Evolutionary conservation across 2,797 vertebrate species (phyloP).

Genomic region (Pogonophryne albipinna): DNA sequence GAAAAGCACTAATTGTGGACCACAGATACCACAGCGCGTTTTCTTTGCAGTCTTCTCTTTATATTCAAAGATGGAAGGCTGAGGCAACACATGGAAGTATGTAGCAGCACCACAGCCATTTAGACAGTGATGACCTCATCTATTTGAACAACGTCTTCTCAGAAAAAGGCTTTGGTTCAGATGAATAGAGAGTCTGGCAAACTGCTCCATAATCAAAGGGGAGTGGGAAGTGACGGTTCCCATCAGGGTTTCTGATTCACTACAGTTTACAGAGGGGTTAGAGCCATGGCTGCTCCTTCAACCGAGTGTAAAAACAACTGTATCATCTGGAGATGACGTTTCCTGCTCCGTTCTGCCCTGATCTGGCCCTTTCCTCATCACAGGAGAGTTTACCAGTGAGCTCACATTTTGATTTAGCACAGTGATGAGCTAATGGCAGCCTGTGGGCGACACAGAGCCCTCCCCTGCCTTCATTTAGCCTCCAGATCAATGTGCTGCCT

Average conservation of each 20-base stretch:
- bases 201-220: slow-evolving; percentile 36
- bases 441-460: slow-evolving; percentile 53
- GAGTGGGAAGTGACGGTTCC: slow-evolving; percentile 35
- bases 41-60: slow-evolving; percentile 28
- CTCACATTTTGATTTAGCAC: slow-evolving; percentile 56
- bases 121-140: slow-evolving; percentile 49
- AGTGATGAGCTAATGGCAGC: slow-evolving; percentile 60
- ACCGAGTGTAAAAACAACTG: slow-evolving; percentile 39
- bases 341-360: slow-evolving; percentile 20
- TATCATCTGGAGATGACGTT: slow-evolving; percentile 40
- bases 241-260: slow-evolving; percentile 39
- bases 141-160: slow-evolving; percentile 40
- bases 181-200: slow-evolving; percentile 33
- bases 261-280: slow-evolving; percentile 26
- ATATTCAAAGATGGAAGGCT: not conserved
- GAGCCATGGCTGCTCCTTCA: slow-evolving; percentile 2
- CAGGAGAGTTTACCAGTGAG: slow-evolving; percentile 39
- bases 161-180: slow-evolving; percentile 26
- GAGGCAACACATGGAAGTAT: slow-evolving; percentile 14
- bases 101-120: slow-evolving; percentile 14
- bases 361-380: slow-evolving; percentile 48
- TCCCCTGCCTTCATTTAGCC: slow-evolving; percentile 52
- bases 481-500: slow-evolving; percentile 61
- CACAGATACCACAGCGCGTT: not conserved
- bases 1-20: not conserved